Evolutionary conservation across 2,113 vertebrate genomes (phyloP).

Genomic region (Rhizomys pruinosus): DNA sequence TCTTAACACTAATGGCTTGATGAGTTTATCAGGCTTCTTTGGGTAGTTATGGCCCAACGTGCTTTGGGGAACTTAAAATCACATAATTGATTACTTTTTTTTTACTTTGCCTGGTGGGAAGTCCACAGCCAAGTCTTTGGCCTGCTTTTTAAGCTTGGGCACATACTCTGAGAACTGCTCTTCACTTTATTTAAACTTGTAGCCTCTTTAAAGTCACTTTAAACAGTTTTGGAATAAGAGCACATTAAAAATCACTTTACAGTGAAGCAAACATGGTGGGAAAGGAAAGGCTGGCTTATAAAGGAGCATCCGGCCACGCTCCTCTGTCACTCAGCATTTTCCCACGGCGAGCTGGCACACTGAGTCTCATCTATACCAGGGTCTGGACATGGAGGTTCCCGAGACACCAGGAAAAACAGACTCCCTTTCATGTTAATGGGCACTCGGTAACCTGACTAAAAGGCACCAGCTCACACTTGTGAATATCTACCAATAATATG

Average conservation of each 20-base stretch:
- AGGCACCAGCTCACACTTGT: neutral
- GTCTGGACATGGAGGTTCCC: neutral
- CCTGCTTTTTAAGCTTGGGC: neutral
- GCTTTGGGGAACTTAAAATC: constrained; percentile 48
- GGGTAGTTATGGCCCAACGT: constrained; percentile 6
- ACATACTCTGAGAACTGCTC: neutral
- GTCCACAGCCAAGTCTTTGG: neutral
- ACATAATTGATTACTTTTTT: neutral
- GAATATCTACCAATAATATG: neutral
- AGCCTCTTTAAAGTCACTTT: constrained; percentile 27
- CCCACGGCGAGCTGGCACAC: neutral
- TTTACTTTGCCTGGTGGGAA: constrained; percentile 5
- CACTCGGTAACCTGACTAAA: neutral
- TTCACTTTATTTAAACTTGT: constrained; percentile 27
- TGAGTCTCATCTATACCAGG: neutral
- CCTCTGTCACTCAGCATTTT: neutral
- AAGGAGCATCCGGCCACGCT: neutral
- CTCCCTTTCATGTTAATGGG: neutral
- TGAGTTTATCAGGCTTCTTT: constrained; percentile 46
- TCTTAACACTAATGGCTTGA: constrained; percentile 46
- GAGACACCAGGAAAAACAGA: neutral
- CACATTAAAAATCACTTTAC: constrained; percentile 45
- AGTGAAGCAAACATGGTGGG: constrained; percentile 2
- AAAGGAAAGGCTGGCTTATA: neutral
- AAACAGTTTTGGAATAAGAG: constrained; percentile 40